Percentiles rank a stretch among this genome's conserved stretches.
These are phyloP conservation scores for Gobius niger DNA, from an alignment of 2,113 vertebrate species.

Conservation along the genomic window DNA sequence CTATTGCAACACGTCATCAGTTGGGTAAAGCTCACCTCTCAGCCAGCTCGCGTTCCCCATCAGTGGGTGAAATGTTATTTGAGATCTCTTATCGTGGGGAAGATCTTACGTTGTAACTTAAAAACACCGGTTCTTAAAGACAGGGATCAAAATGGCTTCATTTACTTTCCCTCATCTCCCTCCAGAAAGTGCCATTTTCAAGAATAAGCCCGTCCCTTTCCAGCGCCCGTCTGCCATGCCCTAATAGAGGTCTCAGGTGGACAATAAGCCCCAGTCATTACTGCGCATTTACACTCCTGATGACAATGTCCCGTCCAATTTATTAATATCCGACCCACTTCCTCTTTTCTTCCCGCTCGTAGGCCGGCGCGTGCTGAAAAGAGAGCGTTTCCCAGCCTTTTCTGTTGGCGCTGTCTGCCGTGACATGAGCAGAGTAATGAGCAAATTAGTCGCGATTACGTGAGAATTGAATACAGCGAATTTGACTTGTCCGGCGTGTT, in stretches of 20 bases:
- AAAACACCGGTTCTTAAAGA: too few species aligned
- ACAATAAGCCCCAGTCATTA: constrained; percentile 60
- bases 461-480: constrained; percentile 1
- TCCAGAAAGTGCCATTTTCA: too few species aligned
- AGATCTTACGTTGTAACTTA: too few species aligned
- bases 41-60: too few species aligned
- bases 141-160: too few species aligned
- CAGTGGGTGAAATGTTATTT: too few species aligned
- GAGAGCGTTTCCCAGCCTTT: constrained; percentile 4
- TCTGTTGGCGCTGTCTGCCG: background rate
- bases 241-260: background rate
- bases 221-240: background rate
- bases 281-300: background rate
- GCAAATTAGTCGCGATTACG: constrained; percentile 11
- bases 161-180: too few species aligned
- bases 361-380: constrained; percentile 1
- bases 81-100: too few species aligned
- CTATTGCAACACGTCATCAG: too few species aligned
- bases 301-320: background rate
- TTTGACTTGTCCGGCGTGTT: constrained; percentile 19
- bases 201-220: background rate
- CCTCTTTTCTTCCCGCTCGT: background rate
- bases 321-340: background rate
- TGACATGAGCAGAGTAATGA: constrained; percentile 20
- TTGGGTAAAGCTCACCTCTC: too few species aligned